These are phyloP conservation scores for Phrynocephalus versicolor DNA, from an alignment of 2,113 vertebrate species.

Conservation along the genomic window DNA sequence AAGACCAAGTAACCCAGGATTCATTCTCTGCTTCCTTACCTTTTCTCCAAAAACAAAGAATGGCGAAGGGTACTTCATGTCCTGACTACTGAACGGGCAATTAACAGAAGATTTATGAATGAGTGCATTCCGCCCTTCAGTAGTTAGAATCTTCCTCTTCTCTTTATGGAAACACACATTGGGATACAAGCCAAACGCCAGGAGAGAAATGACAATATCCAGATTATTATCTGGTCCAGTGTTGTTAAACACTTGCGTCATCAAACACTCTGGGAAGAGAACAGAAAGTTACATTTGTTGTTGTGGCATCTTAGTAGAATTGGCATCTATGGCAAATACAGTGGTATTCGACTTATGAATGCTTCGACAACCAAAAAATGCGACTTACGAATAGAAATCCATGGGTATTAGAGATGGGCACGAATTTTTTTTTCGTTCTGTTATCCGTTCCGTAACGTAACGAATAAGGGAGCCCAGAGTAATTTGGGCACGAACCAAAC, in stretches of 20 bases:
- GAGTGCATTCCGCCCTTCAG: constrained; percentile 93
- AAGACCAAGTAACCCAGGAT: neutral
- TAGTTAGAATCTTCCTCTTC: constrained; percentile 94
- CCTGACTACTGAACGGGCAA: constrained; percentile 95
- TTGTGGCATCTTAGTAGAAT: neutral
- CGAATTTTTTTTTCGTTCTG: no score
- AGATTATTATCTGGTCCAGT: constrained; percentile 92
- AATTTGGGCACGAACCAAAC: no score
- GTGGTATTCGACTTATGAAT: no score
- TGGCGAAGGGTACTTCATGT: constrained; percentile 89
- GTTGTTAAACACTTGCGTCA: constrained; percentile 90
- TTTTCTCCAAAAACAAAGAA: constrained; percentile 98
- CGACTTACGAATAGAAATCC: no score
- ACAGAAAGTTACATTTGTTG: constrained; percentile 36
- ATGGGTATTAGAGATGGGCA: no score
- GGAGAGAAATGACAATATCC: constrained; percentile 93
- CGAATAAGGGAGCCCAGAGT: no score
- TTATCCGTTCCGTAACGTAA: no score
- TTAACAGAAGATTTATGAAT: constrained; percentile 97
- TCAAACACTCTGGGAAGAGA: constrained; percentile 81
- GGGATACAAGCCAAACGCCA: constrained; percentile 92
- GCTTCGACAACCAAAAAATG: no score
- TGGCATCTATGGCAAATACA: no score
- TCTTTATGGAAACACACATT: constrained; percentile 98
- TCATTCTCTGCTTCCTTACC: constrained; percentile 70